Percentiles rank a stretch among this genome's conserved stretches.
Evolutionary conservation across 2,888 invertebrate genomes (phyloP).

Genomic region (Drepanosiphum platanoidis): DNA sequence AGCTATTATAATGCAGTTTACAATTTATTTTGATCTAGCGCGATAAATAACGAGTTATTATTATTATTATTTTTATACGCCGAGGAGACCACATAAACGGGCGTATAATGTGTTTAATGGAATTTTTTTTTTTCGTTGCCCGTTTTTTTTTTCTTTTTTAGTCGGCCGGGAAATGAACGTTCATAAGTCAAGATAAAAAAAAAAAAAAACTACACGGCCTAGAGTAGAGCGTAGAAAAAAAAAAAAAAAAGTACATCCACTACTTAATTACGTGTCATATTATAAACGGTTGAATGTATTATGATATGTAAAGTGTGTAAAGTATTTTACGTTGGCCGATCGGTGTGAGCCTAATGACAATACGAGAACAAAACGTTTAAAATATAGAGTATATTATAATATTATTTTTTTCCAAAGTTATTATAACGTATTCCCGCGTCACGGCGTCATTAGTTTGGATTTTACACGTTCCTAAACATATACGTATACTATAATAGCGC

Average conservation of each 20-base stretch:
- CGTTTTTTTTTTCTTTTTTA: conserved; percentile 14
- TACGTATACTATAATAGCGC: neutral
- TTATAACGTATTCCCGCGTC: neutral
- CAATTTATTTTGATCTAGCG: conserved; percentile 45
- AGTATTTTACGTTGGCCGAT: neutral
- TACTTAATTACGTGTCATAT: conserved; percentile 29
- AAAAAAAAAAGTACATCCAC: too few species aligned
- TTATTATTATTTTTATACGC: conserved; percentile 41
- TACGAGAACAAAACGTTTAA: neutral
- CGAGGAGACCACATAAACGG: conserved; percentile 44
- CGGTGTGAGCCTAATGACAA: neutral
- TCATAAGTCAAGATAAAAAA: conserved; percentile 42
- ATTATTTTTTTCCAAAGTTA: neutral
- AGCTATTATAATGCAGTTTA: conserved; percentile 52
- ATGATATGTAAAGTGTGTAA: neutral
- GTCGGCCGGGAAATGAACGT: conserved; percentile 6
- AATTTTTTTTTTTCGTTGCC: conserved; percentile 31
- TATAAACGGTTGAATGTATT: conserved; percentile 5
- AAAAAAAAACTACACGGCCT: too few species aligned
- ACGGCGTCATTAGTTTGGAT: neutral
- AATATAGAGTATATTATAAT: too few species aligned
- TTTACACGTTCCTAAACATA: neutral
- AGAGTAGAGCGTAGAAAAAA: conserved; percentile 9
- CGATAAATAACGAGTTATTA: conserved; percentile 46
- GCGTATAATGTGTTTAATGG: conserved; percentile 42